Percentiles rank a stretch among this genome's conserved stretches.
Conservation (phyloP, 2,888 invertebrate genomes). For the Tipula vernalis region DNA sequence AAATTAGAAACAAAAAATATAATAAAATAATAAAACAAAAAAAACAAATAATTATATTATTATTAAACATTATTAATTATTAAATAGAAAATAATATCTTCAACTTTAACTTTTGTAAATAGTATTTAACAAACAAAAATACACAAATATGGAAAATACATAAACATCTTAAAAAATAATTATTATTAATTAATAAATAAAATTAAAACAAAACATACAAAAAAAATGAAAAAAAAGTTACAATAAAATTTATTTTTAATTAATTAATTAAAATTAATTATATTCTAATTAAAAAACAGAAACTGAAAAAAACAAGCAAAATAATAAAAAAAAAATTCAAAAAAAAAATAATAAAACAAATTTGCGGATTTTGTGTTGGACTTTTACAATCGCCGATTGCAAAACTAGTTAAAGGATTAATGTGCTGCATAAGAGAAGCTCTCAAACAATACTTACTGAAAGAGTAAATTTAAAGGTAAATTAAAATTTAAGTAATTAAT, state of each 20-base stretch:
- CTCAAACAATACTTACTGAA: too few relatives aligned
- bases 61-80: not conserved
- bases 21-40: not conserved
- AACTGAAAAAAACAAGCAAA: not conserved
- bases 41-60: not conserved
- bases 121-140: constrained; percentile 35
- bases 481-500: too few relatives aligned
- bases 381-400: not conserved
- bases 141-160: constrained; percentile 12
- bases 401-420: too few relatives aligned
- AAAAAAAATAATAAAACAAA: not conserved
- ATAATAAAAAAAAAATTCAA: not conserved
- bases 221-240: not conserved
- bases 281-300: not conserved
- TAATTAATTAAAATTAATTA: not conserved
- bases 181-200: not conserved
- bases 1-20: not conserved
- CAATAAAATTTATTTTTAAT: not conserved
- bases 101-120: constrained; percentile 26
- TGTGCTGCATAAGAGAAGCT: too few relatives aligned
- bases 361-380: not conserved
- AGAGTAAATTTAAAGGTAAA: too few relatives aligned
- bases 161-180: constrained; percentile 11
- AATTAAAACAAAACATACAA: not conserved
- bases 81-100: not conserved